Evolutionary conservation across 2,888 invertebrate species (phyloP).

Genomic region (Cephus nigrinus): DNA sequence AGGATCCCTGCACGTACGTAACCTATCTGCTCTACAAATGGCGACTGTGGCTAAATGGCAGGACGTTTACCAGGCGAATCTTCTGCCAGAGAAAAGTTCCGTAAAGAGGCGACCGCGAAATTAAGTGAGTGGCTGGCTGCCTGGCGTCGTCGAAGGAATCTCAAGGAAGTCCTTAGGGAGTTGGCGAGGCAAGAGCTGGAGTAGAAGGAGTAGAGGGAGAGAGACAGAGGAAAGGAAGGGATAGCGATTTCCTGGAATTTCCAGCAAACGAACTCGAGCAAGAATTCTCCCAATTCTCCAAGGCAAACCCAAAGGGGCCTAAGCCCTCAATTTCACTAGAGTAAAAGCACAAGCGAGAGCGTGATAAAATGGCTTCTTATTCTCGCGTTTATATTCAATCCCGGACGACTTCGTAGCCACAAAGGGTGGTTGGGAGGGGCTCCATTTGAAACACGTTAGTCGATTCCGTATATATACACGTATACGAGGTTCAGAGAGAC

Average conservation of each 20-base stretch:
- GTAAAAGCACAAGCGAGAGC: conserved; percentile 56
- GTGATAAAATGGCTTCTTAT: conserved; percentile 65
- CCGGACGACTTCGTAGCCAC: conserved; percentile 48
- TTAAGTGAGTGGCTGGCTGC: neutral
- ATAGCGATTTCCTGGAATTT: neutral
- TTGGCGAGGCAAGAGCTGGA: neutral
- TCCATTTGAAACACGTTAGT: conserved; percentile 63
- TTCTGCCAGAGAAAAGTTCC: neutral
- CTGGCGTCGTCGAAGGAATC: neutral
- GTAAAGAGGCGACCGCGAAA: neutral
- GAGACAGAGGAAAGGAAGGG: neutral
- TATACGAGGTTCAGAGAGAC: conserved; percentile 25
- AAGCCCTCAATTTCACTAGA: conserved; percentile 64
- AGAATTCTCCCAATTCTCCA: conserved; percentile 49
- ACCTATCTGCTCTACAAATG: neutral
- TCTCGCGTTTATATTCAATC: conserved; percentile 66
- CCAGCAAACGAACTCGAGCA: conserved; percentile 33
- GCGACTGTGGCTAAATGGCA: neutral
- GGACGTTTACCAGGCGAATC: neutral
- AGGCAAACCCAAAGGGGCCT: conserved; percentile 40
- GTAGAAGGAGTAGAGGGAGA: neutral
- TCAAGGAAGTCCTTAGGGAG: neutral
- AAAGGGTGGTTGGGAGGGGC: conserved; percentile 37
- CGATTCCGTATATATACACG: conserved; percentile 37
- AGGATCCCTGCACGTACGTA: neutral